These are phyloP conservation scores for Euthynnus affinis DNA, from an alignment of 2,797 vertebrate species.

Conservation along the genomic window DNA sequence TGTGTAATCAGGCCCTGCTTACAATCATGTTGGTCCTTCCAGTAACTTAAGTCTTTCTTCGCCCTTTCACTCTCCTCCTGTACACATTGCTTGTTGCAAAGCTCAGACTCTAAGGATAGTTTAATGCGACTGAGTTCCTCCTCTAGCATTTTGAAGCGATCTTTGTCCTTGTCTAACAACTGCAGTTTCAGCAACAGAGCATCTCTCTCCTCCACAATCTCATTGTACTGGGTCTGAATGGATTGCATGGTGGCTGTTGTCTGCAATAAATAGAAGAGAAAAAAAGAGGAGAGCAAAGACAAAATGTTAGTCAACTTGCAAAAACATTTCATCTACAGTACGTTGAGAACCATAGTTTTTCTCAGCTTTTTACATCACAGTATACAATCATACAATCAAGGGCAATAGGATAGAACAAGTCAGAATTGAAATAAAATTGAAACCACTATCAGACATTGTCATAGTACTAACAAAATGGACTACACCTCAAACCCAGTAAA, in stretches of 20 bases:
- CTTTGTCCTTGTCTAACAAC: conserved; percentile 89
- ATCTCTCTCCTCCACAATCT: conserved; percentile 91
- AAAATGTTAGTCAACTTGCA: conserved; percentile 44
- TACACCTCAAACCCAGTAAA: not conserved
- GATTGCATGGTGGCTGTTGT: conserved; percentile 89
- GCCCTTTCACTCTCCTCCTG: conserved; percentile 92
- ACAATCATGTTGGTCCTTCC: conserved; percentile 91
- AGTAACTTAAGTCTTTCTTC: conserved; percentile 90
- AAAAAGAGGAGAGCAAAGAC: conserved; percentile 19
- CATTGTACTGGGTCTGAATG: conserved; percentile 88
- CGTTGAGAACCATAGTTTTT: not conserved
- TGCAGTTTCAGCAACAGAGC: conserved; percentile 90
- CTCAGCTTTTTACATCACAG: conserved; percentile 25
- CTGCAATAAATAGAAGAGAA: conserved; percentile 81
- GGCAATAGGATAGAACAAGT: not conserved
- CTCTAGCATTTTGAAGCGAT: conserved; percentile 86
- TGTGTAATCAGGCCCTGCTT: conserved; percentile 89
- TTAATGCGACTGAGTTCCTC: conserved; percentile 91
- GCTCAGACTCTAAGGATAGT: conserved; percentile 88
- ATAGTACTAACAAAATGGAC: not conserved
- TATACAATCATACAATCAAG: conserved; percentile 11
- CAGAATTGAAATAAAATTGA: not conserved
- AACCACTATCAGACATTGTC: conserved; percentile 5
- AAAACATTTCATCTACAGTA: not conserved
- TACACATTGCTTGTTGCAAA: conserved; percentile 87